Evolutionary conservation across 2,797 vertebrate species (phyloP).

Genomic region (Paramormyrops hopkinsi): DNA sequence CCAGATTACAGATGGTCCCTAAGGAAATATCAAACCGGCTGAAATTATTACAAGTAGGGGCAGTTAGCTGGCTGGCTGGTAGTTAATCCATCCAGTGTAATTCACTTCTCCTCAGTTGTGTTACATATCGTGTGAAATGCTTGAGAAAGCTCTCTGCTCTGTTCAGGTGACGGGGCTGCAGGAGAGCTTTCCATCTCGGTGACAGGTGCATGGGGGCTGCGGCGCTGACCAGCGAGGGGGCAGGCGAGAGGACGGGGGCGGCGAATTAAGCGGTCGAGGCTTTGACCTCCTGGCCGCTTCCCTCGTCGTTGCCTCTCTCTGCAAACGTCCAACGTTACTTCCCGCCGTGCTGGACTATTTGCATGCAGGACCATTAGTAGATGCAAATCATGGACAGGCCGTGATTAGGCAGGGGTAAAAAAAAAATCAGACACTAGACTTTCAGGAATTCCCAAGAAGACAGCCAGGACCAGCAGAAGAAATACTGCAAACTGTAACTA

Average conservation of each 20-base stretch:
- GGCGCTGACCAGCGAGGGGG: not conserved
- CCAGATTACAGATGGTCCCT: slow-evolving; percentile 1
- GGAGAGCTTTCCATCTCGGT: not conserved
- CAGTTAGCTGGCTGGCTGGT: not conserved
- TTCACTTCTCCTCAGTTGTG: not conserved
- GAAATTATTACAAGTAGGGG: not conserved
- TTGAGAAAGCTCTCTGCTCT: not conserved
- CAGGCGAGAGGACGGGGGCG: not conserved
- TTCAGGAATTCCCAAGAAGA: not conserved
- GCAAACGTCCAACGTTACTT: not conserved
- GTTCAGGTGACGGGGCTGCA: not conserved
- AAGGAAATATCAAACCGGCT: not conserved
- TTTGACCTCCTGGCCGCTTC: not conserved
- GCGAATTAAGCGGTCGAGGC: not conserved
- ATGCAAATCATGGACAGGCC: not conserved
- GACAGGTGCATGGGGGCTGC: not conserved
- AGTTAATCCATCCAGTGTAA: not conserved
- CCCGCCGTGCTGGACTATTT: not conserved
- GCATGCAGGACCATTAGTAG: not conserved
- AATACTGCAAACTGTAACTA: not conserved
- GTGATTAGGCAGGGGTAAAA: not conserved
- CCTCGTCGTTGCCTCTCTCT: not conserved
- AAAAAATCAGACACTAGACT: not conserved
- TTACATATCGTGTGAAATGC: not conserved
- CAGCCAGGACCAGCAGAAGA: not conserved